A percentile compares a stretch with the other conserved stretches of the same genome.
phyloP scores from a whole-genome alignment of 1,140 invertebrate genomes.

The Lucilia cuprina region DNA sequence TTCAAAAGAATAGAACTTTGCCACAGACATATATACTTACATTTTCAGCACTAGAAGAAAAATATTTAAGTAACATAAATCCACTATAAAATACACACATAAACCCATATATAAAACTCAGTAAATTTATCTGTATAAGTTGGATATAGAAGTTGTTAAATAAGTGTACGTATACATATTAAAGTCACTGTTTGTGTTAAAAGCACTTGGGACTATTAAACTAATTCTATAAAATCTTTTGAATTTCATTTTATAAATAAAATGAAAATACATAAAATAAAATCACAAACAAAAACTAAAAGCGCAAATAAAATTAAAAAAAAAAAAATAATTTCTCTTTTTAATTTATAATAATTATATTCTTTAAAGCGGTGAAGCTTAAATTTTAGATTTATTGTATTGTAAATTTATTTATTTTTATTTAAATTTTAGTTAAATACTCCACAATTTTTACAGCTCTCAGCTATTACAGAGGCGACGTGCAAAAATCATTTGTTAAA shows the following conservation, averaged over 20 bases:
- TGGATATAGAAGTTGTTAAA: too few relatives aligned
- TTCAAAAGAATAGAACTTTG: too few relatives aligned
- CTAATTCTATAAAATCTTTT: constrained; percentile 27
- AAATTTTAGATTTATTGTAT: constrained; percentile 12
- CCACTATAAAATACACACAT: too few relatives aligned
- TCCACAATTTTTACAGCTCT: neutral
- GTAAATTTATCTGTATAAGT: neutral
- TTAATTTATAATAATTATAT: constrained; percentile 2
- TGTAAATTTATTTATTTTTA: neutral
- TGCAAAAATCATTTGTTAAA: constrained; percentile 12
- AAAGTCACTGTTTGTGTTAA: neutral
- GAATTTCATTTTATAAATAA: constrained; percentile 15
- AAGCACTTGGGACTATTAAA: constrained; percentile 33
- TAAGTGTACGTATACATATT: neutral
- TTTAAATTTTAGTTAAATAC: neutral
- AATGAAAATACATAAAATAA: neutral
- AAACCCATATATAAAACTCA: too few relatives aligned
- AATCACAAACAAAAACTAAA: neutral
- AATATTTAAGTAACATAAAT: too few relatives aligned
- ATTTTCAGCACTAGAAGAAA: too few relatives aligned
- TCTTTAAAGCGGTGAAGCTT: neutral
- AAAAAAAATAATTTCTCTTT: neutral
- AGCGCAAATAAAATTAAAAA: neutral
- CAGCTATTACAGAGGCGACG: neutral
- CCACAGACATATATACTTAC: too few relatives aligned